These are phyloP conservation scores for Liolophura sinensis DNA, from an alignment of 1,140 invertebrate species.

Conservation along the genomic window DNA sequence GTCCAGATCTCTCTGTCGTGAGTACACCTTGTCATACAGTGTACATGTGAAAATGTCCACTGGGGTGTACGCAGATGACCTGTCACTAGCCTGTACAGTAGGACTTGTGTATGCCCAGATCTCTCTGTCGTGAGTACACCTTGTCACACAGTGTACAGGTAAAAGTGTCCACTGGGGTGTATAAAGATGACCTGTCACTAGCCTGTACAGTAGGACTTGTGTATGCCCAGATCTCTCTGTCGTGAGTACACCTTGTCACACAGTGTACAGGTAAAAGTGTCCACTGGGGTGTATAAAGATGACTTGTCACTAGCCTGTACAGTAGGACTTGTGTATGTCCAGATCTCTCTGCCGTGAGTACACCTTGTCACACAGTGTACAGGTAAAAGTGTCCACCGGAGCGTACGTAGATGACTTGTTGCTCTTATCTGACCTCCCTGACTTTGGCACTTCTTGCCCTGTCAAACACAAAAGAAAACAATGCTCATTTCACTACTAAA, in stretches of 20 bases:
- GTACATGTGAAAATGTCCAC: no score
- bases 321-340: slow-evolving; percentile 52
- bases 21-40: no score
- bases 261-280: slow-evolving; percentile 37
- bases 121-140: slow-evolving; percentile 43
- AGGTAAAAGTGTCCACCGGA: slow-evolving; percentile 32
- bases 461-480: no score
- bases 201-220: slow-evolving; percentile 49
- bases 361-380: slow-evolving; percentile 53
- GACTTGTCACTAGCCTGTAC: slow-evolving; percentile 25
- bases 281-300: slow-evolving; percentile 12
- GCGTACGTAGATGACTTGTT: slow-evolving; percentile 7
- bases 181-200: slow-evolving; percentile 4
- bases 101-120: slow-evolving; percentile 50
- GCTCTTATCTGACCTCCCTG: neutral
- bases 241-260: slow-evolving; percentile 55
- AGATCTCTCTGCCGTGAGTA: slow-evolving; percentile 42
- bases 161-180: slow-evolving; percentile 27
- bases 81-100: slow-evolving; percentile 41
- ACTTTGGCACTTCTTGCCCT: neutral
- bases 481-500: no score
- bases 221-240: slow-evolving; percentile 46
- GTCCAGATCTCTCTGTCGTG: no score
- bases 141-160: slow-evolving; percentile 51
- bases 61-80: no score